Percentiles rank a stretch among this genome's conserved stretches.
These are phyloP conservation scores for Ametastegia equiseti DNA, from an alignment of 2,888 invertebrate genomes.

Conservation along the genomic window DNA sequence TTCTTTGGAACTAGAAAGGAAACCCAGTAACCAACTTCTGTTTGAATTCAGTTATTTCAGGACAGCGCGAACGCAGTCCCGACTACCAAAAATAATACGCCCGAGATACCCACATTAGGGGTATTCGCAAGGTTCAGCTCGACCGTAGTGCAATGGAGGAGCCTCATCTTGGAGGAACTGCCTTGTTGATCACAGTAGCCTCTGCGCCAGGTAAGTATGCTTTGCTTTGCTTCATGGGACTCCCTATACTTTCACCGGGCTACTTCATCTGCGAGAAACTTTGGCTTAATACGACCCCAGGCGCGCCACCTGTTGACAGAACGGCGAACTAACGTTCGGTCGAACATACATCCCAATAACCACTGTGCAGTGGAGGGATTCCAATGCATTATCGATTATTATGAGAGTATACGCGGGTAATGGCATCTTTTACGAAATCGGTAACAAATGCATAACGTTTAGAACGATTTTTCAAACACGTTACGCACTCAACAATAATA, in stretches of 20 bases:
- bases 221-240: neutral
- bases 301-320: neutral
- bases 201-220: constrained; percentile 46
- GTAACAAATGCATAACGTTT: no score
- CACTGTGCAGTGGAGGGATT: no score
- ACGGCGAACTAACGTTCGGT: neutral
- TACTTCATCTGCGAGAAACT: constrained; percentile 17
- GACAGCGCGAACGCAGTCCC: constrained; percentile 46
- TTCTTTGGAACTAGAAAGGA: neutral
- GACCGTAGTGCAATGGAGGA: constrained; percentile 43
- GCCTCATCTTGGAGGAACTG: constrained; percentile 44
- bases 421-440: no score
- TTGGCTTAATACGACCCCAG: neutral
- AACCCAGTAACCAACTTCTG: no score
- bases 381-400: neutral
- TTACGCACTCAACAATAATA: no score
- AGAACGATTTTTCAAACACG: no score
- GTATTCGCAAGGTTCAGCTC: constrained; percentile 44
- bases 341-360: neutral
- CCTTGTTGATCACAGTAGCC: constrained; percentile 43
- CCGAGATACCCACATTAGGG: constrained; percentile 46
- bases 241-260: neutral
- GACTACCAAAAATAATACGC: constrained; percentile 45
- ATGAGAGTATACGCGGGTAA: no score
- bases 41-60: neutral